Evolutionary conservation across 1,140 invertebrate species (phyloP).

Genomic region (Drosophila gunungcola): DNA sequence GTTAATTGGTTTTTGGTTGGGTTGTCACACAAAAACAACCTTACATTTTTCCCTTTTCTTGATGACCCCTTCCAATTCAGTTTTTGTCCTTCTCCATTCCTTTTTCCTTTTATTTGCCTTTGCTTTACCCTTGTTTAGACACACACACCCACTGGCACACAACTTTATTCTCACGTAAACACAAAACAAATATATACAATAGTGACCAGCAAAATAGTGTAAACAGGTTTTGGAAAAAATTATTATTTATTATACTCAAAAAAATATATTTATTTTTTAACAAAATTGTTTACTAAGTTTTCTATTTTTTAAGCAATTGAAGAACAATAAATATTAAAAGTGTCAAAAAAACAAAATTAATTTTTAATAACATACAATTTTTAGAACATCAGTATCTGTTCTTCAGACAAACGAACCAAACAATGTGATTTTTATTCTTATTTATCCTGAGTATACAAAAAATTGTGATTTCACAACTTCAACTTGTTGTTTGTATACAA

Average conservation of each 20-base stretch:
- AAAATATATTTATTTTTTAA: neutral
- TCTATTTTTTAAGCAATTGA: too few relatives aligned
- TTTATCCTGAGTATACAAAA: too few relatives aligned
- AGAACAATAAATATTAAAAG: too few relatives aligned
- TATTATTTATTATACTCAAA: neutral
- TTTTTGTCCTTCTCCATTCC: conserved; percentile 21
- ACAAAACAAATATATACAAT: conserved; percentile 19
- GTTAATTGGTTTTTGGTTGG: conserved; percentile 27
- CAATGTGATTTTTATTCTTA: too few relatives aligned
- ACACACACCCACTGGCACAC: conserved; percentile 21
- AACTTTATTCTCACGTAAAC: conserved; percentile 9
- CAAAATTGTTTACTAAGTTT: neutral
- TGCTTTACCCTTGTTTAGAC: conserved; percentile 11
- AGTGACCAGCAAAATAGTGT: neutral
- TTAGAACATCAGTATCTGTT: too few relatives aligned
- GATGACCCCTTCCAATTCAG: neutral
- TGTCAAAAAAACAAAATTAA: too few relatives aligned
- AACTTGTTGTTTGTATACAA: too few relatives aligned
- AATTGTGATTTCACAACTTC: too few relatives aligned
- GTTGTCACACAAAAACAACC: conserved; percentile 7
- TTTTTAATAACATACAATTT: too few relatives aligned
- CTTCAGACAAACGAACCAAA: too few relatives aligned
- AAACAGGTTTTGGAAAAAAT: neutral
- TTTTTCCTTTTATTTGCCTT: conserved; percentile 35
- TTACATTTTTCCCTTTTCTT: conserved; percentile 12